phyloP scores from a whole-genome alignment of 1,140 invertebrate genomes.

The Helicoverpa armigera region DNA sequence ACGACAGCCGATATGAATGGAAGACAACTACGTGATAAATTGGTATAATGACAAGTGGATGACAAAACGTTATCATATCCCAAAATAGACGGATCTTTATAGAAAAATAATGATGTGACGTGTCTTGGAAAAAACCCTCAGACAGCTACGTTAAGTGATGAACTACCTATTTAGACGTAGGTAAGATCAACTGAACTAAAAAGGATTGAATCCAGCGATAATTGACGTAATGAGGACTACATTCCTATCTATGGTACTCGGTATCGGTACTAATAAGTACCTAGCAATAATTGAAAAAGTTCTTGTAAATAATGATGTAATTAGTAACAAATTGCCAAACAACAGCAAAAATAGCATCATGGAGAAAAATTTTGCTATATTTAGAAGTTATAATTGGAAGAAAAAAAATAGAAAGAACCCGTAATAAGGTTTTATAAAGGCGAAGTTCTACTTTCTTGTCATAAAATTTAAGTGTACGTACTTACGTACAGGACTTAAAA shows the following conservation, averaged over 20 bases:
- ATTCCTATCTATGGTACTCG: background rate
- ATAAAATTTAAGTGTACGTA: background rate
- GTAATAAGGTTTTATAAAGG: background rate
- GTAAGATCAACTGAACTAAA: background rate
- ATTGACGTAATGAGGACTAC: background rate
- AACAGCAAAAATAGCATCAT: background rate
- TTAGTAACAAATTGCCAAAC: background rate
- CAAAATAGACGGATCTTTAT: background rate
- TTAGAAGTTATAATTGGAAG: background rate
- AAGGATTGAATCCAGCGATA: background rate
- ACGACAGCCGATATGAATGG: background rate
- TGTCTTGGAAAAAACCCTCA: background rate
- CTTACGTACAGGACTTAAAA: background rate
- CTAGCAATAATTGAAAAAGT: background rate
- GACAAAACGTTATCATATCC: background rate
- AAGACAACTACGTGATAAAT: slow-evolving; percentile 4
- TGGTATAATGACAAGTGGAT: background rate
- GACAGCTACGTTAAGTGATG: background rate
- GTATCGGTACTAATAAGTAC: background rate
- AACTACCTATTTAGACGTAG: background rate
- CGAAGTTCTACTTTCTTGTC: background rate
- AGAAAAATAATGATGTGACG: background rate
- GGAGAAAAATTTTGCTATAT: background rate
- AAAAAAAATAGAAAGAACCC: background rate
- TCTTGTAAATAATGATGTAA: background rate